These are phyloP conservation scores for Hypena proboscidalis DNA, from an alignment of 2,888 invertebrate species.

Conservation along the genomic window DNA sequence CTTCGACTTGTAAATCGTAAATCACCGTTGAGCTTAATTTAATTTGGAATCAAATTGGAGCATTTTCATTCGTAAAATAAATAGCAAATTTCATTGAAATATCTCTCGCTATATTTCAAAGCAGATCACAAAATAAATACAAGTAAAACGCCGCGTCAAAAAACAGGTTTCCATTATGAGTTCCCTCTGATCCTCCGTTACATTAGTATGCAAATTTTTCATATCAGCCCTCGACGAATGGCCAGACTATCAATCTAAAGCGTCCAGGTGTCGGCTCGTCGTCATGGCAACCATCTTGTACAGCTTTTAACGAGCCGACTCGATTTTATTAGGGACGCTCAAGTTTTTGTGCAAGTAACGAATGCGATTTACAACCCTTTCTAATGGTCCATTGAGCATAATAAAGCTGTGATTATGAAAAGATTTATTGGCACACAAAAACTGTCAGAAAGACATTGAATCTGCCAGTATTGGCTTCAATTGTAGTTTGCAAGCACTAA, in stretches of 20 bases:
- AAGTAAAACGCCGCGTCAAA: constrained; percentile 29
- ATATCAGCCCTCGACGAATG: constrained; percentile 57
- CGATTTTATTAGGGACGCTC: constrained; percentile 33
- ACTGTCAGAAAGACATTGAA: neutral
- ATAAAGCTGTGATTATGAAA: constrained; percentile 7
- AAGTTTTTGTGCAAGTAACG: constrained; percentile 37
- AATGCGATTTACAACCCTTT: constrained; percentile 40
- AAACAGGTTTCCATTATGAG: constrained; percentile 53
- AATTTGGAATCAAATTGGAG: no score
- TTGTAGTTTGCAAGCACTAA: neutral
- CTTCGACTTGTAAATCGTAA: no score
- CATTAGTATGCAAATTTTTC: constrained; percentile 75
- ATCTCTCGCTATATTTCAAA: no score
- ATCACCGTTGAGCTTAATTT: no score
- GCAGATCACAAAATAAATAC: constrained; percentile 1
- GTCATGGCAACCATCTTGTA: constrained; percentile 55
- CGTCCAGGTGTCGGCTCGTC: constrained; percentile 67
- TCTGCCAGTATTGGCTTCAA: neutral
- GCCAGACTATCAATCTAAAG: constrained; percentile 57
- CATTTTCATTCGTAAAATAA: no score
- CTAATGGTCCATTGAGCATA: constrained; percentile 34
- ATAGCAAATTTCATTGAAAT: no score
- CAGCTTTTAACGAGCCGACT: constrained; percentile 39
- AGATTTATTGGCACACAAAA: neutral
- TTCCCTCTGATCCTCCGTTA: constrained; percentile 54